Base-by-base conservation (phyloP, 1,140 invertebrate genomes). In the Contarinia nasturtii region DNA sequence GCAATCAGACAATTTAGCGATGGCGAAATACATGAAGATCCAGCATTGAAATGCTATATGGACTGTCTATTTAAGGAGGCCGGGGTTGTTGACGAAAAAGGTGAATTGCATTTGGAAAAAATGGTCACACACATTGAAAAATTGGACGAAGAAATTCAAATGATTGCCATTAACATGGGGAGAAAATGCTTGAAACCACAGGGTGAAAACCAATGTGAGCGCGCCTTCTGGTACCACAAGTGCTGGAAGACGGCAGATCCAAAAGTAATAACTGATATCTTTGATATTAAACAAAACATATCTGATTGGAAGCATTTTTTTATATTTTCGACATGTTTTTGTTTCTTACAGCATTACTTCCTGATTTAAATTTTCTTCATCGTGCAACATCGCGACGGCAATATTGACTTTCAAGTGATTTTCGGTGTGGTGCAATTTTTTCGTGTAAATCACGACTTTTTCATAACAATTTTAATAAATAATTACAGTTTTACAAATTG, bases 1-100 rank as follows among this genome's bases (percentile, higher is more conserved):
- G 57, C 57, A 47, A 58, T 58, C 46, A 57, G 56, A 49, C 52
- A 57, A 49, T 58, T 58, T 52, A 58, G 57, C 48, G 57, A 58
- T 45, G 57, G 56, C 15, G 49, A 58, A 34, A 48, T 58, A 22
- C 55, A 58, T 44, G 55, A 58, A 48, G 55, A 58, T 34, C 53
- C 56, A 48, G 46, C 50, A 22, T 51, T 58, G n/a, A 58, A 58
- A 43, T 58, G 55, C 44, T 58, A 57, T 22, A 58, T 58, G 55
- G 52, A 57, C 44, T 61, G 59, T 43, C 45, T 61, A 3, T 57
- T 61, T 21, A 55, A 56, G 21, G 59, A 61, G 33, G 49, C 57
- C 7, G 46, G 54, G 2, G 52, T 61, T n/a, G 56, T 61, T 8
- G 59, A 60, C 41, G 56, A 58, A 12, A 58, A 57, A 48, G 59